phyloP scores from a whole-genome alignment of 2,888 invertebrate genomes.

The Apeira syringaria region DNA sequence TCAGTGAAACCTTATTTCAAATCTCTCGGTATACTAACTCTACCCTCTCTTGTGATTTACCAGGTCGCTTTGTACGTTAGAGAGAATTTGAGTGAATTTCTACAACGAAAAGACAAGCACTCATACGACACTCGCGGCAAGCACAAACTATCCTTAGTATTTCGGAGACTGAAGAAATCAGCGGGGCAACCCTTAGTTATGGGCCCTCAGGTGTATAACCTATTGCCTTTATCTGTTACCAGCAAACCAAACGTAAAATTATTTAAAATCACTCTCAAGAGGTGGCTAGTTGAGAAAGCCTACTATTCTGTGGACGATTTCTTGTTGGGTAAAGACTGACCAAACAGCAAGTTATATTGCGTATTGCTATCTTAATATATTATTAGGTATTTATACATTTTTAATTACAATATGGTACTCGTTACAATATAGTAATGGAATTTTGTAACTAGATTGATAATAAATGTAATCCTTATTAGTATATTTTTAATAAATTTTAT shows the following conservation, averaged over 20 bases:
- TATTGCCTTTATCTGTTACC: not conserved
- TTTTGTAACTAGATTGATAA: no score
- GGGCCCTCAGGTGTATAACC: not conserved
- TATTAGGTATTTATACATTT: no score
- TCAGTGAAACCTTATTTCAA: not conserved
- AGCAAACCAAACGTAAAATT: not conserved
- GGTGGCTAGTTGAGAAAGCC: not conserved
- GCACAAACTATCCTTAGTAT: not conserved
- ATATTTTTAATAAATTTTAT: no score
- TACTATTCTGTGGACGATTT: constrained; percentile 7
- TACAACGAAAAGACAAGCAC: not conserved
- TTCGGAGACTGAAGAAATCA: not conserved
- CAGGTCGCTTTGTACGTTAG: not conserved
- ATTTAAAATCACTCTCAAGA: not conserved
- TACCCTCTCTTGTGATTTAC: not conserved
- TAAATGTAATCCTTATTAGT: no score
- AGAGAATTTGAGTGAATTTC: not conserved
- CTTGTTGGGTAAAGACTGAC: no score
- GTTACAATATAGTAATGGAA: no score
- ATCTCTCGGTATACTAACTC: not conserved
- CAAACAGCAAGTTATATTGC: no score
- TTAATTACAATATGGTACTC: no score
- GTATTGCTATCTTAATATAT: no score
- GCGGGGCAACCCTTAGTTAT: not conserved
- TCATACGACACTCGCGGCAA: not conserved